A percentile compares a stretch with the other conserved stretches of the same genome.
Conservation (phyloP, 2,797 vertebrate species). For the Capromys pilorides region DNA sequence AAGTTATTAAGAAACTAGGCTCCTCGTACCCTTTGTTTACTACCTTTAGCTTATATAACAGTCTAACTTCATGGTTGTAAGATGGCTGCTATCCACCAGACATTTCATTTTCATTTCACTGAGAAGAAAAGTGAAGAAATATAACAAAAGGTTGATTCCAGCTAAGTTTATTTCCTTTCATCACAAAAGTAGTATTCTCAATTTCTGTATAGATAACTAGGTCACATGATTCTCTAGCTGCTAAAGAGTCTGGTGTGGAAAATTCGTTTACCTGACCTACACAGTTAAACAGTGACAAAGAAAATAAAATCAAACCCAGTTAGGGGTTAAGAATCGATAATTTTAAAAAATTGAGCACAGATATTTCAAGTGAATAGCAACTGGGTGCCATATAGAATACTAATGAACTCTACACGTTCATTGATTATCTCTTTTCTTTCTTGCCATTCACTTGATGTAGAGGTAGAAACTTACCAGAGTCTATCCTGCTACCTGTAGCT, state of each 20-base stretch:
- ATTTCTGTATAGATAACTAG: not conserved
- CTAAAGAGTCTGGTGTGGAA: not conserved
- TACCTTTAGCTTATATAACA: not conserved
- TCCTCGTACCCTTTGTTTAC: not conserved
- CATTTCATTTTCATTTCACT: not conserved
- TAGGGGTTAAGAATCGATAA: not conserved
- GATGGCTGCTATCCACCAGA: not conserved
- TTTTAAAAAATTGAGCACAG: not conserved
- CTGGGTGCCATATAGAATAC: not conserved
- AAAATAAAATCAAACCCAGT: not conserved
- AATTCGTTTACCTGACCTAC: not conserved
- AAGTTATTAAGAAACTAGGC: not conserved
- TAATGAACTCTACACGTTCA: not conserved
- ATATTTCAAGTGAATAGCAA: not conserved
- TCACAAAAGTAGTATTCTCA: slow-evolving; percentile 25
- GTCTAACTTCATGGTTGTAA: not conserved
- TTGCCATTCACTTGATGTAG: not conserved
- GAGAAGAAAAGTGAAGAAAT: not conserved
- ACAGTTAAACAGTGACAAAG: not conserved
- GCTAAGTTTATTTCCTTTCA: not conserved
- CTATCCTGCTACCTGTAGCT: not conserved
- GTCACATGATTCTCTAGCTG: not conserved
- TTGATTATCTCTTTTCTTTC: not conserved
- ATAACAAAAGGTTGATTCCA: not conserved
- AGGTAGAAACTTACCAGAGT: not conserved